phyloP scores from a whole-genome alignment of 2,113 vertebrate genomes.

The Serinus canaria region DNA sequence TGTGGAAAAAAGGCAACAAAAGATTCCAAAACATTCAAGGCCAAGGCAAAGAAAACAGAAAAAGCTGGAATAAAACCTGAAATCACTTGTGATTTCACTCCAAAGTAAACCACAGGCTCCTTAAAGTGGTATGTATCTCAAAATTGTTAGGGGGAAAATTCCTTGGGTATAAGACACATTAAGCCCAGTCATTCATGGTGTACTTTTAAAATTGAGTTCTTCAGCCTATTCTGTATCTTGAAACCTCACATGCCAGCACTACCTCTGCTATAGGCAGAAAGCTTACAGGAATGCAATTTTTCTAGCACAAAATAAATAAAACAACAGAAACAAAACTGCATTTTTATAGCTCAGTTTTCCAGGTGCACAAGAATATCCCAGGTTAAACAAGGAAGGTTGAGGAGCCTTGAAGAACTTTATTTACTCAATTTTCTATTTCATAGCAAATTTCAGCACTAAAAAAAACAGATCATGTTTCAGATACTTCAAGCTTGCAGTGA shows the following conservation, averaged over 20 bases:
- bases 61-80: neutral
- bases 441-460: neutral
- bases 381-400: neutral
- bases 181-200: neutral
- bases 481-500: neutral
- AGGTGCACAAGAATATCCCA: neutral
- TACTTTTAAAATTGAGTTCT: neutral
- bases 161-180: neutral
- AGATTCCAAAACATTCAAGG: neutral
- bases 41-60: neutral
- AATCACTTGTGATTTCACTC: neutral
- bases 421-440: neutral
- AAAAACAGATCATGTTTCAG: neutral
- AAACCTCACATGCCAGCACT: neutral
- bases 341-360: neutral
- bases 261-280: neutral
- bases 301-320: neutral
- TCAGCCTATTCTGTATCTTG: neutral
- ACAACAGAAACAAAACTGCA: neutral
- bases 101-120: neutral
- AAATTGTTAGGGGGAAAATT: fast-evolving
- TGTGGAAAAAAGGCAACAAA: neutral
- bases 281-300: neutral
- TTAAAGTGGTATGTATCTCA: neutral
- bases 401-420: neutral